These are phyloP conservation scores for Tupaia tana DNA, from an alignment of 2,113 vertebrate species.

Conservation along the genomic window DNA sequence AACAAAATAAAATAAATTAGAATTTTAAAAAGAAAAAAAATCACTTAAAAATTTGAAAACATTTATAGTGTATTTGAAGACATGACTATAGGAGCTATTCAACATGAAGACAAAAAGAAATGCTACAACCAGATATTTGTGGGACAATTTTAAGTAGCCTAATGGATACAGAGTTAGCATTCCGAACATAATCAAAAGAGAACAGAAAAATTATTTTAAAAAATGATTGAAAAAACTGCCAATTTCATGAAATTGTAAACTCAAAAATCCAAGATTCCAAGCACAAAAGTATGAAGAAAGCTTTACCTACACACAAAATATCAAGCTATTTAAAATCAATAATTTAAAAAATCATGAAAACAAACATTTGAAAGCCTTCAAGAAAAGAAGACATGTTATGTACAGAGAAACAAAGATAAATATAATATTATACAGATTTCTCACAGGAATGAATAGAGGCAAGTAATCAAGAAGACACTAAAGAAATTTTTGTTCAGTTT, in stretches of 20 bases:
- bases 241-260: not conserved
- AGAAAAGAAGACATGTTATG: not conserved
- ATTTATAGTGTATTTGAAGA: not conserved
- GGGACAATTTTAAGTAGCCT: not conserved
- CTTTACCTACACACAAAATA: not conserved
- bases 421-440: not conserved
- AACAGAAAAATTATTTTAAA: not conserved
- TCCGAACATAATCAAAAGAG: not conserved
- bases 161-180: not conserved
- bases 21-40: not conserved
- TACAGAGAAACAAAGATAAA: not conserved
- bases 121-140: not conserved
- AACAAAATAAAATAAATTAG: not conserved
- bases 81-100: not conserved
- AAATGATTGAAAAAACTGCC: not conserved
- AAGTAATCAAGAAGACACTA: not conserved
- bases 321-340: not conserved
- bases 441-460: not conserved
- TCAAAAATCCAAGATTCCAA: not conserved
- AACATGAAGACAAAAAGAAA: not conserved
- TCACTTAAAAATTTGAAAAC: no score
- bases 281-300: not conserved
- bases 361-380: not conserved
- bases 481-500: not conserved
- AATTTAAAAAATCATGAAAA: not conserved